Conservation (phyloP, 2,888 invertebrate species). For the Tipula unca region DNA sequence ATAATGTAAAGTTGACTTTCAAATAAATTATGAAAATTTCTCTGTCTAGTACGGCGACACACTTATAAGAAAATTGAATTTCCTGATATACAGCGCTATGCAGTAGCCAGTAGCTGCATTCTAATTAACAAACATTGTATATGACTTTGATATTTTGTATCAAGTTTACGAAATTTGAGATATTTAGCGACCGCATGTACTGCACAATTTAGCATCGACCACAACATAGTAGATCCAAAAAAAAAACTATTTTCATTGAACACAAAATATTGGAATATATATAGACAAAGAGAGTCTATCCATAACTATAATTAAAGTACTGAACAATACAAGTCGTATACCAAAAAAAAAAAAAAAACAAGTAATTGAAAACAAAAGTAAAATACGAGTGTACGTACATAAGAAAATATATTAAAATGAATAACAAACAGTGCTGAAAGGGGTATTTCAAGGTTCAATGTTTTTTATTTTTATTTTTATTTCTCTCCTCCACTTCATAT, state of each 20-base stretch:
- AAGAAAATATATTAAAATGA: not conserved
- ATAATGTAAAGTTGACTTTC: not conserved
- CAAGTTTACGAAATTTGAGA: not conserved
- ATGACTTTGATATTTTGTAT: not conserved
- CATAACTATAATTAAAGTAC: not conserved
- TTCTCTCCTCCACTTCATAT: conserved; percentile 25
- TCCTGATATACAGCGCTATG: not conserved
- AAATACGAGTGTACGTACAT: not conserved
- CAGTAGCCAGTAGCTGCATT: not conserved
- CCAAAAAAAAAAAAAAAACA: not conserved
- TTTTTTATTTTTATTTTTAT: not conserved
- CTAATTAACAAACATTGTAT: not conserved
- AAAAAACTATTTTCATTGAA: not conserved
- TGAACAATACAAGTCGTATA: not conserved
- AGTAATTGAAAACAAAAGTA: not conserved
- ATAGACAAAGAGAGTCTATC: not conserved
- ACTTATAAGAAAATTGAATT: not conserved
- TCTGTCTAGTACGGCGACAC: not conserved
- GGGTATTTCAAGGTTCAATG: conserved; percentile 17
- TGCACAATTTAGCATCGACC: not conserved
- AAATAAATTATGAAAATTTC: not conserved
- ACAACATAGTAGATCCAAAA: not conserved
- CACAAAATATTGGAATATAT: not conserved
- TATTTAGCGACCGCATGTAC: not conserved
- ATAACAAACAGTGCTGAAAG: not conserved